A percentile compares a stretch with the other conserved stretches of the same genome.
Evolutionary conservation across 1,140 invertebrate species (phyloP).

Genomic region (Asbolus verrucosus): DNA sequence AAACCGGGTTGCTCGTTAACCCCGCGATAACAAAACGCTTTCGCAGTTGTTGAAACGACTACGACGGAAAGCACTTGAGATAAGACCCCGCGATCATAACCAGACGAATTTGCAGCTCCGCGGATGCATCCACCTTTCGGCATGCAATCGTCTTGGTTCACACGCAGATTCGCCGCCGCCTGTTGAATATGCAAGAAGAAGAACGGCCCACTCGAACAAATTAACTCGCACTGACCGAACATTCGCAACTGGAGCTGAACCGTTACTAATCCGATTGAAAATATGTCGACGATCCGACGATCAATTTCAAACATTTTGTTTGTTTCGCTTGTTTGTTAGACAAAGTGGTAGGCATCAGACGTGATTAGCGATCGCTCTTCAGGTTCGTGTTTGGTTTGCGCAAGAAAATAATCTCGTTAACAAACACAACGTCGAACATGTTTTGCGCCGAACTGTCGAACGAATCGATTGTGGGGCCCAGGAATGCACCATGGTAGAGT

Average conservation of each 20-base stretch:
- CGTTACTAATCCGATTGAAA: conserved; percentile 8
- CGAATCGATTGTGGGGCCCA: too few relatives aligned
- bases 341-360: conserved; percentile 32
- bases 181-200: conserved; percentile 8
- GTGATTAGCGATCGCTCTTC: conserved; percentile 21
- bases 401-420: conserved; percentile 28
- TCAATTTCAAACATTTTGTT: conserved; percentile 22
- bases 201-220: background rate
- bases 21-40: too few relatives aligned
- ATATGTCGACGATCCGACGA: conserved; percentile 15
- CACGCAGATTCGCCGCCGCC: conserved; percentile 6
- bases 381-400: conserved; percentile 13
- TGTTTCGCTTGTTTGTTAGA: conserved; percentile 30
- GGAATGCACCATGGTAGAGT: too few relatives aligned
- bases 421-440: background rate
- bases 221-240: background rate
- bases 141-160: too few relatives aligned
- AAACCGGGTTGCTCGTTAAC: too few relatives aligned
- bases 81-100: too few relatives aligned
- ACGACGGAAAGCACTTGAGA: too few relatives aligned
- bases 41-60: too few relatives aligned
- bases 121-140: too few relatives aligned
- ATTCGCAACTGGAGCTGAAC: background rate
- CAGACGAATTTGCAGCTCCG: too few relatives aligned
- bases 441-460: background rate